Evolutionary conservation across 2,113 vertebrate species (phyloP), one percentile per base, ranked within the genome.

Genomic region (Amblyopsis rosae): DNA sequence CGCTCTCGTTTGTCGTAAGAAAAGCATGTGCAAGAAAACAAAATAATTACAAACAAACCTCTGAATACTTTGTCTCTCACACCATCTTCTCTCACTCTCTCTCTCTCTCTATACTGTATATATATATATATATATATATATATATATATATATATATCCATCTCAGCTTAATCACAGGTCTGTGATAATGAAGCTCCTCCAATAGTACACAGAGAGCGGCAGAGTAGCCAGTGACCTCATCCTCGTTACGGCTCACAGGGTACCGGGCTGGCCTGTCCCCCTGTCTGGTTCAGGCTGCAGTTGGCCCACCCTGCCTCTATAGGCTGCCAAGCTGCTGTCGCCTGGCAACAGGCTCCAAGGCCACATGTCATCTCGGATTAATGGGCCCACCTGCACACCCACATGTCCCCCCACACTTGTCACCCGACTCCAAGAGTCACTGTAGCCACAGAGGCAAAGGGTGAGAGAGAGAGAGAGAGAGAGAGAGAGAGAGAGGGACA

Each of bases 281-380:
- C 65, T 65, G 67, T 79, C 75, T 75, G 46, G 72, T 47, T 69
- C 33, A 65, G 81, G 73, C 72, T 82, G 50, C 80, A 79, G 64
- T 73, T 76, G 83, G 72, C 60, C 76, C 72, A 70, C 60, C 62
- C 67, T 57, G 51, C 63, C 51, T 69, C 46, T 56, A 41, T 41
- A 8, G 35, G 50, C 80, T 86, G 86, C 82, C 86, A 89, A 83
- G 72, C 76, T 53, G 60, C 79, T 33, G 74, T 85, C 80, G 82
- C 77, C 73, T 81, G 83, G 84, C 86, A 82, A 82, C 80, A 69
- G 47, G 56, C 83, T 76, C 71, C 47, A 68, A 63, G 77, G 66
- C 79, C 83, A 82, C 80, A 82, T 87, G 87, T 88, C 89, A 88
- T 73, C 84, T 69, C 74, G 78, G 83, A 86, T 90, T 86, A 88